Percentiles rank a stretch among this genome's conserved stretches.
phyloP scores from a whole-genome alignment of 92 coral and sea anemone genomes.

The Zoanthus gigantus region DNA sequence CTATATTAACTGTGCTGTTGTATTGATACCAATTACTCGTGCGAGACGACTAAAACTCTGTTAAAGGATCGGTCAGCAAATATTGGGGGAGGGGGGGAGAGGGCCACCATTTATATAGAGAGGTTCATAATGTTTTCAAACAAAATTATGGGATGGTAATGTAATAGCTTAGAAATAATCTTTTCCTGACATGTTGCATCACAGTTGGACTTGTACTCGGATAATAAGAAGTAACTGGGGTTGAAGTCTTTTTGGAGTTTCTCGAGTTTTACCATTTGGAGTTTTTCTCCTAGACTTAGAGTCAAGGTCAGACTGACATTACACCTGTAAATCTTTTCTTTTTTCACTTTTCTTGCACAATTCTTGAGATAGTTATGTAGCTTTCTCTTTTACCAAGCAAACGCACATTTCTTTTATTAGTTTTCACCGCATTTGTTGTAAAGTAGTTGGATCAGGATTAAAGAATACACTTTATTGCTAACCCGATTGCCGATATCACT shows the following conservation, averaged over 20 bases:
- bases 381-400: not conserved
- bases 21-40: too few relatives aligned
- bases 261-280: not conserved
- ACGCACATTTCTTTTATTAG: slow-evolving; percentile 5
- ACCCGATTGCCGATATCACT: slow-evolving; percentile 20
- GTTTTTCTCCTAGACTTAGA: not conserved
- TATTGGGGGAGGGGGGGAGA: too few relatives aligned
- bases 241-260: slow-evolving; percentile 8
- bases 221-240: not conserved
- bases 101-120: too few relatives aligned
- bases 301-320: slow-evolving; percentile 10
- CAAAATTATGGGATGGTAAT: too few relatives aligned
- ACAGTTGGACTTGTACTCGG: not conserved
- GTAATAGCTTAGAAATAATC: too few relatives aligned
- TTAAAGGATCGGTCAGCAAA: too few relatives aligned
- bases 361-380: not conserved
- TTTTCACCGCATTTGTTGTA: slow-evolving; percentile 12
- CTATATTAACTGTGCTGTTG: too few relatives aligned
- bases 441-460: not conserved
- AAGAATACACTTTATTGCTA: slow-evolving; percentile 14
- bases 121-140: too few relatives aligned
- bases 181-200: not conserved
- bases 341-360: not conserved
- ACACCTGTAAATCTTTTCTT: not conserved
- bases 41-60: too few relatives aligned